Base-by-base conservation (phyloP, 2,888 invertebrate species). In the Eupithecia dodoneata region DNA sequence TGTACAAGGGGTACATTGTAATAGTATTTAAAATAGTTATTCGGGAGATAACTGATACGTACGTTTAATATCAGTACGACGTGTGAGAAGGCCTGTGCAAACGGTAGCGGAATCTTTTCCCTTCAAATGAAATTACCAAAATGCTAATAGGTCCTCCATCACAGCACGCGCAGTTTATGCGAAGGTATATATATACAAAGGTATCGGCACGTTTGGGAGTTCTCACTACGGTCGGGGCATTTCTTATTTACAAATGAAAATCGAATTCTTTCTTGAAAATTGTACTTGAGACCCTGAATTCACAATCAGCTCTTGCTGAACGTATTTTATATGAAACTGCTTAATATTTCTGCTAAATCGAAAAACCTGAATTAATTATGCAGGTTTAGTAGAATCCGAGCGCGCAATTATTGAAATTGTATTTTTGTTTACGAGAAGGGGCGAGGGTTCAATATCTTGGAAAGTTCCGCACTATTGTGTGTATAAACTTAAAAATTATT, bases 241-340 rank as follows among this genome's bases (percentile, higher is more conserved):
- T 87, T 86, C 86, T 89, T 91, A 91, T 92, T 89, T 88, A 90
- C 83, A 85, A 85, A 85, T 82, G 85, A 80, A 85, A 87, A 87
- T 87, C 82, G 86, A 85, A 86, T 87, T 88, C 87, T 88, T 88
- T 86, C 88, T 85, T 84, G 83, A 83, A 59, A 87, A 89, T 90
- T 86, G 83, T 87, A 87, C 85, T 73, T 69, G 72, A 70, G 30
- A 30, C 45, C 70, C 72, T 72, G 77, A 75, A 72, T 77, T 72
- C 63, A 52, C 77, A 77, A 77, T 75, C 69, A 75, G 74, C 49
- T 41, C 74, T 74, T 13, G 30, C 30, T n/a, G 44, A 49, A 70
- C 30, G 18, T 70, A 47, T 49, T 49, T 70, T 77, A 77, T 72
- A 69, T 59, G 72, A 52, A 73, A 15, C 74, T 69, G 77, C 73